A percentile compares a stretch with the other conserved stretches of the same genome.
These are phyloP conservation scores for Celastrina argiolus DNA, from an alignment of 2,888 invertebrate species.

Conservation along the genomic window DNA sequence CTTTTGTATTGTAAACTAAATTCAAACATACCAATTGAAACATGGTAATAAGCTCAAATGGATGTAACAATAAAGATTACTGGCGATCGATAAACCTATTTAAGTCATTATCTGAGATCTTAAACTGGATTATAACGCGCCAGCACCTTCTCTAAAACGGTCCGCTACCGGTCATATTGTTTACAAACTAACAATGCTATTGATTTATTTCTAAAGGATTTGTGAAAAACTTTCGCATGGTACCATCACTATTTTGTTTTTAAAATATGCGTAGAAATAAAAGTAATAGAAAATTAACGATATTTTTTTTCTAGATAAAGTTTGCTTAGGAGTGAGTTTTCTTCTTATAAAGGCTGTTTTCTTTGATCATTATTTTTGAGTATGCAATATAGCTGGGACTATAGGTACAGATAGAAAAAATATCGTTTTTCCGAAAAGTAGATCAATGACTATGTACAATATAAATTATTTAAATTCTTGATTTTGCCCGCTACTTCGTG, in stretches of 20 bases:
- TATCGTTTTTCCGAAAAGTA: no score
- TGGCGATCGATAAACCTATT: constrained; percentile 52
- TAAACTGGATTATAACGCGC: constrained; percentile 24
- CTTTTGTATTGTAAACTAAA: background rate
- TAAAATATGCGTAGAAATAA: background rate
- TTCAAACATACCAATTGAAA: background rate
- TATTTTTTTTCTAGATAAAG: no score
- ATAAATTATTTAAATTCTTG: constrained; percentile 6
- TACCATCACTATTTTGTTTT: background rate
- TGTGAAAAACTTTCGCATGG: background rate
- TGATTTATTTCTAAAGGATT: background rate
- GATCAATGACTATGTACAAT: background rate
- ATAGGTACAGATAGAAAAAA: no score
- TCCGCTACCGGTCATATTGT: background rate
- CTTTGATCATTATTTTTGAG: no score
- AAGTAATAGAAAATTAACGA: background rate
- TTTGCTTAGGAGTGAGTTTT: no score
- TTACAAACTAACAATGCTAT: constrained; percentile 4
- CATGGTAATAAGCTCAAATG: background rate
- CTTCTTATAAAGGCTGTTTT: no score
- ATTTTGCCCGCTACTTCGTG: no score
- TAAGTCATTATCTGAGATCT: constrained; percentile 55
- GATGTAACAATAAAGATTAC: constrained; percentile 50
- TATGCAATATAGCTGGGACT: no score
- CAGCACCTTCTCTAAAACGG: background rate